These are phyloP conservation scores for Lasioglossum vierecki DNA, from an alignment of 2,888 invertebrate species.

Conservation along the genomic window DNA sequence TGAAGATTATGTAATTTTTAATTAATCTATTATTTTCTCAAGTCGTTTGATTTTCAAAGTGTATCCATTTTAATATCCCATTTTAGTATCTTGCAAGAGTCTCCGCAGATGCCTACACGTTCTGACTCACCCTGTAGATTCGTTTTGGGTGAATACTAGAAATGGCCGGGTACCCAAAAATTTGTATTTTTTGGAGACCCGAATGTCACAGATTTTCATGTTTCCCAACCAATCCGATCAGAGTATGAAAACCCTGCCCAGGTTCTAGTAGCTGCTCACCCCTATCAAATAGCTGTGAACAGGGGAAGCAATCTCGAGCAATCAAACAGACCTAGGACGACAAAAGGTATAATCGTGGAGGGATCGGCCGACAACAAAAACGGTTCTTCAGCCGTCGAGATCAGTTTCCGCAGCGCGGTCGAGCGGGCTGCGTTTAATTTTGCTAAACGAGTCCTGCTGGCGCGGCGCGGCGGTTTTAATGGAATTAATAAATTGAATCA, in stretches of 20 bases:
- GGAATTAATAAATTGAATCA: conserved; percentile 65
- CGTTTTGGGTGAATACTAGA: neutral
- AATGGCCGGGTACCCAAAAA: no score
- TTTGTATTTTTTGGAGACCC: no score
- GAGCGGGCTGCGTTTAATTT: conserved; percentile 23
- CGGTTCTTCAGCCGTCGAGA: neutral
- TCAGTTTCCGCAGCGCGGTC: neutral
- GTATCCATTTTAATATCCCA: no score
- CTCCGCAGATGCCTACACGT: no score
- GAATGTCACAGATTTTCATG: no score
- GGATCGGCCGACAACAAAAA: neutral
- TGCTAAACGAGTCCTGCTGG: conserved; percentile 25
- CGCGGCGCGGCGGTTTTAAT: conserved; percentile 44
- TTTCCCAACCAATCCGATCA: no score
- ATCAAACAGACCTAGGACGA: neutral
- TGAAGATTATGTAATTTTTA: no score
- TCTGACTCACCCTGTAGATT: neutral
- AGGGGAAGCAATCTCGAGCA: neutral
- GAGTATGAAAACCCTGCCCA: no score
- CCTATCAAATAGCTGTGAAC: neutral
- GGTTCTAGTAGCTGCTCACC: no score
- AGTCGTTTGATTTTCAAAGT: no score
- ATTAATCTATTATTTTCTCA: no score
- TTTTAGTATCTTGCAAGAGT: no score
- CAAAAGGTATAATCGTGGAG: neutral